Base-by-base conservation (phyloP, 2,888 invertebrate genomes). In the Cylloceria caligata region DNA sequence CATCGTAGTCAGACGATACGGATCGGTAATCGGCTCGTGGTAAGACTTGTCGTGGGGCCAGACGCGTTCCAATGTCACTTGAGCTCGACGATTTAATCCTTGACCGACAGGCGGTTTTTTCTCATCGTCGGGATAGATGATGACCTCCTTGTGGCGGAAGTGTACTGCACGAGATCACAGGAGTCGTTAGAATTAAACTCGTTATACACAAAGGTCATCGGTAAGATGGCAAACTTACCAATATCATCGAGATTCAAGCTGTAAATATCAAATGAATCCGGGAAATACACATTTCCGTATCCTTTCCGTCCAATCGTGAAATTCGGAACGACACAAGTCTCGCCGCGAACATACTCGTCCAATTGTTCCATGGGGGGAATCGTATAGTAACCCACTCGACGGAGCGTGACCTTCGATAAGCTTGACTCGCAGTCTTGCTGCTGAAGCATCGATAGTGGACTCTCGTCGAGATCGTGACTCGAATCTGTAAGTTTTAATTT, bases 121-220 rank as follows among this genome's bases (percentile, higher is more conserved):
- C 0, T 95, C 94, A 85, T 98, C 97, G 88, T 98, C 97, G 0
- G 99, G 99, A 94, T 99, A 99, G 3, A 99, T 96, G 21, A 97
- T 97, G 2, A 99, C 96, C 93, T 99, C 99, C 91, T 98, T 98
- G 92, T 98, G 96, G 3, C 98, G 95, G 93, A 99, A 98, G 90
- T 97, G 97, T 0, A 99, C 98, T 96, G 94, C 77, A 74, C 13
- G 73, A 72, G 36, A 62, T 1, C 19, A 21, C 6, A 13, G 11
- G 9, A 55, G 16, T 30, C 21, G 55, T 55, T 55, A 55, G 13
- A 60, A 49, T 30, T 4, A 30, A 30, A 30, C 30, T 4, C n/a
- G 45, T 4, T 3, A 6, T 1, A 45, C 11, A 16, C 11, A 42
- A 13, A 79, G 67, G 24, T 21, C 3, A 19, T n/a, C 11, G 27